Base-by-base conservation (phyloP, 2,888 invertebrate genomes). In the Cryptus armator region DNA sequence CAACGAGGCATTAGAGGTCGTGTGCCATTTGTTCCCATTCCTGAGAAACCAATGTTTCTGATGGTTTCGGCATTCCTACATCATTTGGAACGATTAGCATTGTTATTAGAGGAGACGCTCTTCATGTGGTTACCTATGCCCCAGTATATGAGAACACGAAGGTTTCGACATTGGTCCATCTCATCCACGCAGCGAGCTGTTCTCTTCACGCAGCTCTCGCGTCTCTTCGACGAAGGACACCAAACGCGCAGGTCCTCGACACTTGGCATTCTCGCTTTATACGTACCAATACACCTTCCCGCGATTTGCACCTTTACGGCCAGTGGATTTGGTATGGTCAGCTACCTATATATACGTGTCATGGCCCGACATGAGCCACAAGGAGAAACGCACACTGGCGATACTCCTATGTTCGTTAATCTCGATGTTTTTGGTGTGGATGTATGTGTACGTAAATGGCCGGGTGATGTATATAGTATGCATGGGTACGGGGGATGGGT, bases 161-260 rank as follows among this genome's bases (percentile, higher is more conserved):
- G 37, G 37, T 9, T 37, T 7, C 37, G 37, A 37, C 1, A 37
- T 37, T 37, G 37, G 6, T 5, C 37, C 37, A 0, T 37, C 9
- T 37, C 37, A 37, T 37, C 37, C 5, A 37, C 37, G 37, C 37
- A 37, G 37, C 37, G 9, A 37, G 37, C 37, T 37, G 9, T 37
- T 37, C 37, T 9, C 37, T 37, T 37, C 37, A 64, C 76, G 77
- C 72, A 77, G 81, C 62, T 51, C 53, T 74, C 78, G 81, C 81
- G 76, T 75, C 64, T 59, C 66, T 48, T 81, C 81, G 37, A 37
- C 62, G 10, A 10, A 37, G 32, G 37, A 19, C 24, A 48, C 14
- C 76, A 46, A 82, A 44, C 53, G 82, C 76, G 64, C 76, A 82
- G 66, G 66, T 77, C 76, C 82, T 79, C 70, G 37, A 43, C 48